Evolutionary conservation across 2,888 invertebrate genomes (phyloP), one percentile per base, ranked within the genome.

Genomic region (Leptinotarsa haldemani): DNA sequence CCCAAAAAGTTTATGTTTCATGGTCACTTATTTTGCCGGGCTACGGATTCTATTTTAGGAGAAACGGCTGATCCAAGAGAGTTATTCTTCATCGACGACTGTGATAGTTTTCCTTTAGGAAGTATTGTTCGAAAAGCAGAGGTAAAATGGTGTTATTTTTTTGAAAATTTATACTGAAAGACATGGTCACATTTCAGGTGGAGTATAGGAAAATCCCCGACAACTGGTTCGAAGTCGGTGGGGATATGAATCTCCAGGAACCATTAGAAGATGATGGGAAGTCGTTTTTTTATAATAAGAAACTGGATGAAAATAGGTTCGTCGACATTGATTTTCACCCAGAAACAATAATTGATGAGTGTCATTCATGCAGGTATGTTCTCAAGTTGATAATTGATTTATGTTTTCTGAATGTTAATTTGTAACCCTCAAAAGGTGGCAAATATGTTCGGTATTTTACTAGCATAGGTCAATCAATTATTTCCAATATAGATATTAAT

Each of bases 21-120:
- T 84, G 93, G 92, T 3, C 92, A 93, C 83, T 92, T 94, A 84
- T 93, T 93, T 84, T 90, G 91, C 74, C 90, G 94, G 73, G 93
- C 94, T 0, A 90, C 89, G 25, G 93, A 95, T 80, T 94, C 95
- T 0, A 91, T 95, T 74, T 88, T 96, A n/a, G 95, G 94, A 0
- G 94, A 95, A 88, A 93, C 93, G 0, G 91, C 94, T 12, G 93
- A 94, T 85, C 91, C 93, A 0, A 88, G 91, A 76, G 95, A 95
- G 88, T 86, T 96, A 47, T 95, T 94, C 86, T 84, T 93, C 66
- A 90, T 91, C 0, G 93, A 94, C 80, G 90, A 93, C 74, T 96
- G 95, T 86, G 93, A 93, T 75, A 93, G 94, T 82, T 90, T 92
- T 25, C 89, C 89, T 16, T 83, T 92, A 25, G 87, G 87, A 16